phyloP scores from a whole-genome alignment of 2,888 invertebrate species.

The Biston stratarius region DNA sequence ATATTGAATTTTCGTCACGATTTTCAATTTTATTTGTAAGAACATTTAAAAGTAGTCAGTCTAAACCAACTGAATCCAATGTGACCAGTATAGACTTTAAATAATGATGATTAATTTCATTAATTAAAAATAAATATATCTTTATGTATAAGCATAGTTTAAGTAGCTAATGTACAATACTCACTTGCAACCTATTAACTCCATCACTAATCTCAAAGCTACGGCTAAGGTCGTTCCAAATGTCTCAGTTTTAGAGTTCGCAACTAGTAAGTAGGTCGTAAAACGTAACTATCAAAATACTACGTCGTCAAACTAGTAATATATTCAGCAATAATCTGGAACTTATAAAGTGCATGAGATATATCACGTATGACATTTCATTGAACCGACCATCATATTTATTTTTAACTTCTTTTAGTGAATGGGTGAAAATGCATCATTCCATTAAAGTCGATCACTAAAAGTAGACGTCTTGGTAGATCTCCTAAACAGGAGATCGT shows the following conservation, averaged over 20 bases:
- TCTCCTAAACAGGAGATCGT: too few species aligned
- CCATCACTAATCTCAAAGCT: constrained; percentile 1
- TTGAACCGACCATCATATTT: constrained; percentile 30
- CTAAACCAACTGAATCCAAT: too few species aligned
- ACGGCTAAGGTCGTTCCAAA: constrained; percentile 4
- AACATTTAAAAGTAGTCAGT: too few species aligned
- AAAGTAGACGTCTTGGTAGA: background rate
- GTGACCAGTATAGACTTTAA: too few species aligned
- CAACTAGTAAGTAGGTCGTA: constrained; percentile 31
- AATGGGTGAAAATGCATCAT: constrained; percentile 23
- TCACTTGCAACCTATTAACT: background rate
- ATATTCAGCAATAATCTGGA: constrained; percentile 25
- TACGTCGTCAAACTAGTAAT: constrained; percentile 19
- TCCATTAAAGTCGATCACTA: constrained; percentile 4
- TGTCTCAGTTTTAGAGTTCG: constrained; percentile 15
- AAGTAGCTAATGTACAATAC: background rate
- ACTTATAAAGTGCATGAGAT: constrained; percentile 21
- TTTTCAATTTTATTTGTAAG: too few species aligned
- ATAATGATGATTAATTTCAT: too few species aligned
- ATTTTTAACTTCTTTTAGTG: constrained; percentile 10
- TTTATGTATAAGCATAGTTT: too few species aligned
- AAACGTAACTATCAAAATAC: constrained; percentile 24
- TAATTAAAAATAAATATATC: too few species aligned
- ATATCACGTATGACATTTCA: constrained; percentile 31
- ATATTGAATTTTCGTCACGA: too few species aligned